Conservation (phyloP, 2,888 invertebrate genomes). For the Drosophila quasianomalipes region DNA sequence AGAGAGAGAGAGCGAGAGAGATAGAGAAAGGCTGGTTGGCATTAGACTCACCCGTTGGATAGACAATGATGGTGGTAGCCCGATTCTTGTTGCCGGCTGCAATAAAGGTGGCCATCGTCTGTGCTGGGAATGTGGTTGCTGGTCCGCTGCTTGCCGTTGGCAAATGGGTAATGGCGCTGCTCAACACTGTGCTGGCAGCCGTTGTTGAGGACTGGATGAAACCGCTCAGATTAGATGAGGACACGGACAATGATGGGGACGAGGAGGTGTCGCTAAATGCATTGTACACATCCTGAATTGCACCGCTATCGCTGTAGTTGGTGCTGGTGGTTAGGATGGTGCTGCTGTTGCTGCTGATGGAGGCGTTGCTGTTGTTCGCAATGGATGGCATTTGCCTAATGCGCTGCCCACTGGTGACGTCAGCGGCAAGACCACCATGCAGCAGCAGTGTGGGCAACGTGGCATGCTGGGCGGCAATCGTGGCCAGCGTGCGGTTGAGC, state of each 20-base stretch:
- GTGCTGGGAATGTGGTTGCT: slow-evolving; percentile 75
- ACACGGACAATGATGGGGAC: background rate
- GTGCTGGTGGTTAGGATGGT: background rate
- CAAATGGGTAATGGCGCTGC: slow-evolving; percentile 53
- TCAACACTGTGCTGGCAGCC: slow-evolving; percentile 62
- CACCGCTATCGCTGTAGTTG: slow-evolving; percentile 6
- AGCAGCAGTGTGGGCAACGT: slow-evolving; percentile 58
- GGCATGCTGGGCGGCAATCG: slow-evolving; percentile 66
- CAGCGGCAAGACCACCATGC: slow-evolving; percentile 37
- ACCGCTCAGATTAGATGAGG: slow-evolving; percentile 47
- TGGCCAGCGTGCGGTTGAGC: slow-evolving; percentile 71
- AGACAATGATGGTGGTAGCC: slow-evolving; percentile 90
- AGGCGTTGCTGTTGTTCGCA: slow-evolving; percentile 7
- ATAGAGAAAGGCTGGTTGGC: background rate
- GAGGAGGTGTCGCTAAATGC: slow-evolving; percentile 41
- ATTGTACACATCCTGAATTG: slow-evolving; percentile 40
- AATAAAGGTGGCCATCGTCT: slow-evolving; percentile 84
- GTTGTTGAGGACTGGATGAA: slow-evolving; percentile 71
- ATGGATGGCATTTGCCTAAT: slow-evolving; percentile 31
- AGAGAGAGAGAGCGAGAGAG: too few relatives aligned
- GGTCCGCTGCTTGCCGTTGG: slow-evolving; percentile 44
- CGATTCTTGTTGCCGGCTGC: slow-evolving; percentile 88
- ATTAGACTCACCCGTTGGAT: slow-evolving; percentile 88
- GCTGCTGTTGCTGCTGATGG: background rate
- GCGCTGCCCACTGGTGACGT: slow-evolving; percentile 48